A percentile compares a stretch with the other conserved stretches of the same genome.
Conservation (phyloP, 2,797 vertebrate genomes). For the Parauchenoglanis punctatus region DNA sequence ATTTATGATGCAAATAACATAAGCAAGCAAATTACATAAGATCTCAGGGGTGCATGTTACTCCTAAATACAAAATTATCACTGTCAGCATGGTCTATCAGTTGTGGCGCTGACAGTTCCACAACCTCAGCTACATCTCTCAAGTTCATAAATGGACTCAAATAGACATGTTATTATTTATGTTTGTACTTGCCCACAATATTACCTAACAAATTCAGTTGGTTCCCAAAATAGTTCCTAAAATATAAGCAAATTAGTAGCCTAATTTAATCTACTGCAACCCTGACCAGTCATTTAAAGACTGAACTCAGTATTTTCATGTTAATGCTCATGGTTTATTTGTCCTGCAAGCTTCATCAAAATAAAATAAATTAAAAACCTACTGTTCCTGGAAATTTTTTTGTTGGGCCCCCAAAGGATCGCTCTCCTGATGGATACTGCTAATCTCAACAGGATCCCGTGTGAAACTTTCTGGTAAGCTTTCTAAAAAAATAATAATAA, state of each 20-base stretch:
- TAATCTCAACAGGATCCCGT: background rate
- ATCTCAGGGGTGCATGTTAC: background rate
- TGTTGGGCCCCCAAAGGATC: background rate
- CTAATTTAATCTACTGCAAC: background rate
- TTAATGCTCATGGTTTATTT: background rate
- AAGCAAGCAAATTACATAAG: background rate
- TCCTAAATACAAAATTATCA: background rate
- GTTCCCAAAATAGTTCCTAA: background rate
- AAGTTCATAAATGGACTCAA: background rate
- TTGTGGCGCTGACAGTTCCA: background rate
- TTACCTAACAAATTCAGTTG: background rate
- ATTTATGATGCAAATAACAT: background rate
- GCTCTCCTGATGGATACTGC: background rate
- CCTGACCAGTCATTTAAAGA: background rate
- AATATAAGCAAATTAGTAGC: background rate
- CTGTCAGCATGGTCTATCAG: background rate
- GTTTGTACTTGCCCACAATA: background rate
- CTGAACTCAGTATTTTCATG: background rate
- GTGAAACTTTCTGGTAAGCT: background rate
- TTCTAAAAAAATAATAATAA: background rate
- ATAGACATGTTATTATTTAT: background rate
- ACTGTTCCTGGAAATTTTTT: background rate
- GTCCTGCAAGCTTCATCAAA: background rate
- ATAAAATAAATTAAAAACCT: background rate
- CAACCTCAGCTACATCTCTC: background rate